phyloP scores from a whole-genome alignment of 2,888 invertebrate genomes.

The Dysmachus trigonus region DNA sequence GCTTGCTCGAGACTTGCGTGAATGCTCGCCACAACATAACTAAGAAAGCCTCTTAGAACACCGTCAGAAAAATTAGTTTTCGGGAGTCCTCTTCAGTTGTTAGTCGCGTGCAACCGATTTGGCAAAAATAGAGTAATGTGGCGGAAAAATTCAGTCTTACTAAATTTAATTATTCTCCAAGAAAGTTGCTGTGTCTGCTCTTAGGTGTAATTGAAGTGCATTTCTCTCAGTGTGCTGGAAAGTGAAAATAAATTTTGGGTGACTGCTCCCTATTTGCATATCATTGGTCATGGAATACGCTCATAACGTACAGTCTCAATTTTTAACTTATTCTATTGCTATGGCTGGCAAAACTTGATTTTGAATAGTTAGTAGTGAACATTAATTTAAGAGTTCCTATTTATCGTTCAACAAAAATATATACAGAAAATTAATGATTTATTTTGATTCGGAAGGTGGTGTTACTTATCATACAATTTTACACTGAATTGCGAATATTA shows the following conservation, averaged over 20 bases:
- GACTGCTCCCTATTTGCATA: slow-evolving; percentile 45
- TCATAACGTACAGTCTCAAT: background rate
- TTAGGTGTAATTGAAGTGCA: background rate
- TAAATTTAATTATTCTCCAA: background rate
- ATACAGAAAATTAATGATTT: too few species aligned
- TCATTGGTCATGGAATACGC: background rate
- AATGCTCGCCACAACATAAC: background rate
- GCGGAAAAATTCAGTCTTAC: background rate
- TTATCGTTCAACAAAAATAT: background rate
- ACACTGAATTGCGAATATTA: too few species aligned
- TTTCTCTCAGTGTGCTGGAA: background rate
- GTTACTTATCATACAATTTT: too few species aligned
- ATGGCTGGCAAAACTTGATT: background rate
- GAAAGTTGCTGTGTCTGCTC: background rate
- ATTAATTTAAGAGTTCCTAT: too few species aligned
- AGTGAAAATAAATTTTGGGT: slow-evolving; percentile 12
- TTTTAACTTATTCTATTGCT: background rate
- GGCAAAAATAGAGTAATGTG: background rate
- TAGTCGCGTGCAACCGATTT: background rate
- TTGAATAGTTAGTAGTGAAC: background rate
- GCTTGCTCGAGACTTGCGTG: background rate
- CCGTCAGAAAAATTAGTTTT: background rate
- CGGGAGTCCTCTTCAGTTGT: background rate
- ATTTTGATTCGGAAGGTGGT: too few species aligned
- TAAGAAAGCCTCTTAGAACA: background rate